Conservation (phyloP, 2,797 vertebrate genomes). For the Sebastes baramenuke region DNA sequence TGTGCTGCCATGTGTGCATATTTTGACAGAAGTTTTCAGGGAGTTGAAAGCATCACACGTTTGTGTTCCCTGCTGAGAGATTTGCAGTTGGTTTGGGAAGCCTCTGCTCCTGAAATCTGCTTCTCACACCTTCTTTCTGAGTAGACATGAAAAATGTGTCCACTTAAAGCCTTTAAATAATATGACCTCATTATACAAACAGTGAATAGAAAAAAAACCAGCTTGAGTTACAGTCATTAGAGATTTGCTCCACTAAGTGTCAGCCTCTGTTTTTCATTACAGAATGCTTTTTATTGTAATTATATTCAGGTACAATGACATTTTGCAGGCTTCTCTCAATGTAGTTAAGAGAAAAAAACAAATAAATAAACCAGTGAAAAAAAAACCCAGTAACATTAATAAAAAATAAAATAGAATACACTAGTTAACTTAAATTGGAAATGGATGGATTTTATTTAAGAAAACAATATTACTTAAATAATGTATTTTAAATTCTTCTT, state of each 20-base stretch:
- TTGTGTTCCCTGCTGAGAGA: slow-evolving; percentile 28
- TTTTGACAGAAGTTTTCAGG: slow-evolving; percentile 36
- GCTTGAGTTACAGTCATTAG: background rate
- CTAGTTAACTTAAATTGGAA: too few relatives aligned
- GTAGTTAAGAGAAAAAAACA: too few relatives aligned
- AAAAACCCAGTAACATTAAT: too few relatives aligned
- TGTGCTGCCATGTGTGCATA: slow-evolving; percentile 1
- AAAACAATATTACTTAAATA: too few relatives aligned
- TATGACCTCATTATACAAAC: background rate
- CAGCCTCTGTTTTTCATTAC: background rate
- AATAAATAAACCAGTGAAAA: too few relatives aligned
- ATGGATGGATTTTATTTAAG: too few relatives aligned
- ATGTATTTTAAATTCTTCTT: too few relatives aligned
- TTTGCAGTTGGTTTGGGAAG: slow-evolving; percentile 5
- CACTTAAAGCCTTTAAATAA: background rate
- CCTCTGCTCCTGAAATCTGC: slow-evolving; percentile 10
- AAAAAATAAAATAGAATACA: too few relatives aligned
- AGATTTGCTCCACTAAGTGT: background rate
- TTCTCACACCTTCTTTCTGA: background rate
- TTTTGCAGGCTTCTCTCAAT: background rate
- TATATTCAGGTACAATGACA: too few relatives aligned
- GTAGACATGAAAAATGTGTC: background rate
- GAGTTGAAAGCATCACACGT: slow-evolving; percentile 33
- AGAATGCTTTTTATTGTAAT: background rate
- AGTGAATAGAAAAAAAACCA: background rate